Conservation (phyloP, 2,113 vertebrate species). For the Rafetus swinhoei region DNA sequence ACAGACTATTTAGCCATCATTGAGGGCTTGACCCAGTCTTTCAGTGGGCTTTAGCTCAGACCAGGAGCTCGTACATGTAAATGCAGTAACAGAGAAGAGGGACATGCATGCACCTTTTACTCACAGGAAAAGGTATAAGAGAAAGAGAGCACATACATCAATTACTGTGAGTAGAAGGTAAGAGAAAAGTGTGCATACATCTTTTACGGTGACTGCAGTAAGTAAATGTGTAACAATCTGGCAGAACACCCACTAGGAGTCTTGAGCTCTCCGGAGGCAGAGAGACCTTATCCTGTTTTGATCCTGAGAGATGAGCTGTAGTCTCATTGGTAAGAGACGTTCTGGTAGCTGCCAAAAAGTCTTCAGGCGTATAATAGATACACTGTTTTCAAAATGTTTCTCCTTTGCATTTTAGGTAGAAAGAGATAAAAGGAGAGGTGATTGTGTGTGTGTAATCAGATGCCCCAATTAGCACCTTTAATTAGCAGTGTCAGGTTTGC, state of each 20-base stretch:
- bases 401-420: background rate
- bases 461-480: background rate
- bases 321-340: background rate
- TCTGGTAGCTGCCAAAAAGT: background rate
- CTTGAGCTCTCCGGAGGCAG: background rate
- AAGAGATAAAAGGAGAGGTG: background rate
- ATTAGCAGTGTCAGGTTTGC: conserved; percentile 20
- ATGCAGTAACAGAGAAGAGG: background rate
- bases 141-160: background rate
- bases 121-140: background rate
- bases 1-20: background rate
- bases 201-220: background rate
- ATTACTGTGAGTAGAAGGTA: background rate
- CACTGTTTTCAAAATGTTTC: background rate
- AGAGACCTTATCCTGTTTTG: background rate
- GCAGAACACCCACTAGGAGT: background rate
- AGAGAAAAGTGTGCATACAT: background rate
- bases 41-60: background rate
- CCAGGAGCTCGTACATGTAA: background rate
- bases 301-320: background rate
- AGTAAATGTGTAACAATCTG: background rate
- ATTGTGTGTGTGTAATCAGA: conserved; percentile 6
- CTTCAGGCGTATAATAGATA: background rate
- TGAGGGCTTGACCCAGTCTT: background rate
- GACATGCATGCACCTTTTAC: background rate